A percentile compares a stretch with the other conserved stretches of the same genome.
These are phyloP conservation scores for Stichodactyla mertensii DNA, from an alignment of 64 coral and sea anemone species.

Conservation along the genomic window DNA sequence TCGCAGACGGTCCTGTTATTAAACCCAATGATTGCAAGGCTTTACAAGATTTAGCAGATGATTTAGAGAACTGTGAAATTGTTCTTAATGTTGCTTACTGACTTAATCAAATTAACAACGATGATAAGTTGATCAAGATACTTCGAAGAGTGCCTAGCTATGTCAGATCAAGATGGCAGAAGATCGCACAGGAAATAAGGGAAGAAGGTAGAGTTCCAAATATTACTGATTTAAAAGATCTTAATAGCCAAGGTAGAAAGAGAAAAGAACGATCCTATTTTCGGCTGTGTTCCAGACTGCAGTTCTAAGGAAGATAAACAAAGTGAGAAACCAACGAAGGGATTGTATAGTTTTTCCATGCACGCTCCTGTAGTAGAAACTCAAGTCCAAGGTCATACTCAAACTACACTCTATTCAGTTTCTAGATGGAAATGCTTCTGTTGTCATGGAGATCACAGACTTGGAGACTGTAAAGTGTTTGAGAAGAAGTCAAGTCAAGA, in stretches of 20 bases:
- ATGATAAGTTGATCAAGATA: not conserved
- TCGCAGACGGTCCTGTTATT: conserved; percentile 24
- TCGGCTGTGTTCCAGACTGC: conserved; percentile 1
- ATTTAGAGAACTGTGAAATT: conserved; percentile 36
- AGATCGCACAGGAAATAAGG: not conserved
- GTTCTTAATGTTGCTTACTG: conserved; percentile 7
- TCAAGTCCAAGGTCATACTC: no score
- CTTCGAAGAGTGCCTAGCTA: not conserved
- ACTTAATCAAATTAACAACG: not conserved
- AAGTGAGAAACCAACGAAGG: not conserved
- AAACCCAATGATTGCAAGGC: conserved; percentile 16
- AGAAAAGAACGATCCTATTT: conserved; percentile 23
- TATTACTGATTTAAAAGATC: not conserved
- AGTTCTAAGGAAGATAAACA: not conserved
- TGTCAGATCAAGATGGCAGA: not conserved
- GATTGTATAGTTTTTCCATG: not conserved
- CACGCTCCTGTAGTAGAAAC: not conserved
- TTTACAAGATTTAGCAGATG: conserved; percentile 31
- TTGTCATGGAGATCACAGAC: not conserved
- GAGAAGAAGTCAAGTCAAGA: conserved; percentile 10
- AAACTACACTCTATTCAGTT: no score
- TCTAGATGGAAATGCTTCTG: not conserved
- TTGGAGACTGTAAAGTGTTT: not conserved
- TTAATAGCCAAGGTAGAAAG: not conserved
- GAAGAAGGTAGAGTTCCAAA: not conserved